A percentile compares a stretch with the other conserved stretches of the same genome.
phyloP scores from a whole-genome alignment of 1,140 invertebrate species.

The Drosophila mayri region DNA sequence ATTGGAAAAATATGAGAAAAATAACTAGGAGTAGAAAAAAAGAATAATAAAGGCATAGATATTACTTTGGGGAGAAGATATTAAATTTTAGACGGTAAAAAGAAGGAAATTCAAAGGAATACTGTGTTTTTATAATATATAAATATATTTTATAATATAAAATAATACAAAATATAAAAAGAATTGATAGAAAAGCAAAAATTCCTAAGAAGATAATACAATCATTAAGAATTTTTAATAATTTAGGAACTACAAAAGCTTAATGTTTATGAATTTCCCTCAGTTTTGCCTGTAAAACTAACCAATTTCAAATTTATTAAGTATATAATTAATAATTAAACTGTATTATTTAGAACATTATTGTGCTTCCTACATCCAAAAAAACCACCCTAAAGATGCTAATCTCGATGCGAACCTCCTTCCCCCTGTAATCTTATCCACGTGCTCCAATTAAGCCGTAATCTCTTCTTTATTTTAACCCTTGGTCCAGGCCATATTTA shows the following conservation, averaged over 20 bases:
- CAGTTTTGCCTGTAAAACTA: background rate
- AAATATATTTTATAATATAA: background rate
- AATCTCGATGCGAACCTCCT: background rate
- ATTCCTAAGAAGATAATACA: too few relatives aligned
- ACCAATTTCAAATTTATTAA: background rate
- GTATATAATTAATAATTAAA: too few relatives aligned
- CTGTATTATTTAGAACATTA: background rate
- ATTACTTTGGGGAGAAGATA: background rate
- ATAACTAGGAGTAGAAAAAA: background rate
- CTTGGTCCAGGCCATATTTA: constrained; percentile 13
- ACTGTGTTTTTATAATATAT: background rate
- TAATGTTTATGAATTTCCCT: background rate
- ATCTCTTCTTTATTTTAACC: constrained; percentile 19
- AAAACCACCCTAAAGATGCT: background rate
- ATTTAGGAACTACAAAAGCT: too few relatives aligned
- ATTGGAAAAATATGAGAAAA: constrained; percentile 26
- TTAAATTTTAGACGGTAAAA: background rate
- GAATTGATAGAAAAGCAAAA: too few relatives aligned
- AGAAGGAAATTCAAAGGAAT: too few relatives aligned
- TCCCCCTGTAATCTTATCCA: background rate
- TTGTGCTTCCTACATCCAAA: background rate
- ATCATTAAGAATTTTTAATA: too few relatives aligned
- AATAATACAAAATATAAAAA: too few relatives aligned
- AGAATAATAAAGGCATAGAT: background rate
- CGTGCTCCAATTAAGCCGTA: constrained; percentile 35